Evolutionary conservation across 2,797 vertebrate genomes (phyloP).

Genomic region (Tokudaia muenninki): DNA sequence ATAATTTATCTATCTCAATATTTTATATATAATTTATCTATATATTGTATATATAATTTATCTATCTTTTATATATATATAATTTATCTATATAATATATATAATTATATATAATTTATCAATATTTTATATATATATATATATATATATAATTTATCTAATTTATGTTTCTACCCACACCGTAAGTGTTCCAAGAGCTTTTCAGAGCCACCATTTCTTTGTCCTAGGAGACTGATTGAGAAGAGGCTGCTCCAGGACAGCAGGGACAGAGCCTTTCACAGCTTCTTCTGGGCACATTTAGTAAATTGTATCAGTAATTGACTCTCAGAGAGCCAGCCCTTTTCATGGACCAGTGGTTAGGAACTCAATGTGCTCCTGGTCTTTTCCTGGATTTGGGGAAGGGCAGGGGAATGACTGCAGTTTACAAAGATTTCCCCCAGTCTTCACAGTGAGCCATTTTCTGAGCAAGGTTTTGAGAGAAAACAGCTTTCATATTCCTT

Average conservation of each 20-base stretch:
- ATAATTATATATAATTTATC: too few relatives aligned
- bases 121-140: too few relatives aligned
- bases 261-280: not conserved
- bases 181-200: constrained; percentile 24
- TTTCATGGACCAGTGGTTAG: not conserved
- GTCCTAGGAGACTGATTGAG: not conserved
- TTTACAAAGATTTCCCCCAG: not conserved
- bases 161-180: not conserved
- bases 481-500: not conserved
- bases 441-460: not conserved
- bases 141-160: not conserved
- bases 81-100: too few relatives aligned
- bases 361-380: not conserved
- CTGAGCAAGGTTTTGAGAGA: not conserved
- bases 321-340: not conserved
- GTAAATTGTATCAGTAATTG: not conserved
- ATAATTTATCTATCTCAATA: too few relatives aligned
- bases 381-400: not conserved
- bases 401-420: not conserved
- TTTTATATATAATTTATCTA: too few relatives aligned
- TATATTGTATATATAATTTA: too few relatives aligned
- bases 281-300: not conserved
- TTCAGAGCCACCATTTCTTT: not conserved
- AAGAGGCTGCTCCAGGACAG: not conserved
- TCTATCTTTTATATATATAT: too few relatives aligned